A percentile compares a stretch with the other conserved stretches of the same genome.
Conservation (phyloP, 2,113 vertebrate genomes). For the Calonectris borealis region DNA sequence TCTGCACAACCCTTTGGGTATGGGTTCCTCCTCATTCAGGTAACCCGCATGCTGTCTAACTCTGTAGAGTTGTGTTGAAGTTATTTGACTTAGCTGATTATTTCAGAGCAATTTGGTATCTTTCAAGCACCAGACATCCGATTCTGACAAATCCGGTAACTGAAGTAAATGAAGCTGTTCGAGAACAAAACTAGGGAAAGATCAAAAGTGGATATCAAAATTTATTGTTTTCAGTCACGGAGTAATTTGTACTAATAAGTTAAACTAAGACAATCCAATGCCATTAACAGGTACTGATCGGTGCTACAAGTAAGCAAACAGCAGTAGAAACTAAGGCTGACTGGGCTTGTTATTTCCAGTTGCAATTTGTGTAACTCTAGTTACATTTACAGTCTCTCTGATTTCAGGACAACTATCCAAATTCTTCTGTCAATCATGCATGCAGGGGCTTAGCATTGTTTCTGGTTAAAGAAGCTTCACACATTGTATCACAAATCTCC, state of each 20-base stretch:
- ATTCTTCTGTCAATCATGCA: background rate
- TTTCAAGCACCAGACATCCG: background rate
- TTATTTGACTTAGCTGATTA: background rate
- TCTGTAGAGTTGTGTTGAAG: background rate
- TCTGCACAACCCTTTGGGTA: background rate
- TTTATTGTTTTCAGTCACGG: background rate
- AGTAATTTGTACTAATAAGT: background rate
- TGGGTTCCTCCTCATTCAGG: background rate
- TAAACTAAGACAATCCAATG: background rate
- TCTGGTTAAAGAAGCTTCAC: constrained; percentile 46
- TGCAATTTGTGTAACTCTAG: background rate
- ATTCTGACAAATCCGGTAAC: background rate
- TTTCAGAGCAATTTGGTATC: background rate
- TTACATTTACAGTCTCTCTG: background rate
- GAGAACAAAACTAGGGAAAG: background rate
- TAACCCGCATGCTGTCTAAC: background rate
- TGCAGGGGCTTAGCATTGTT: background rate
- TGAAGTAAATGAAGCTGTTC: background rate
- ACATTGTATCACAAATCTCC: constrained; percentile 29
- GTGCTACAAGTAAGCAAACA: background rate
- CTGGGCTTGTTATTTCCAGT: background rate
- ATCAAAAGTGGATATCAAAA: background rate
- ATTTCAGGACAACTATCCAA: background rate
- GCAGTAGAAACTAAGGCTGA: background rate
- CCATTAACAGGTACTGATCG: background rate